Conservation (phyloP, 2,113 vertebrate genomes). For the Abramis brama region DNA sequence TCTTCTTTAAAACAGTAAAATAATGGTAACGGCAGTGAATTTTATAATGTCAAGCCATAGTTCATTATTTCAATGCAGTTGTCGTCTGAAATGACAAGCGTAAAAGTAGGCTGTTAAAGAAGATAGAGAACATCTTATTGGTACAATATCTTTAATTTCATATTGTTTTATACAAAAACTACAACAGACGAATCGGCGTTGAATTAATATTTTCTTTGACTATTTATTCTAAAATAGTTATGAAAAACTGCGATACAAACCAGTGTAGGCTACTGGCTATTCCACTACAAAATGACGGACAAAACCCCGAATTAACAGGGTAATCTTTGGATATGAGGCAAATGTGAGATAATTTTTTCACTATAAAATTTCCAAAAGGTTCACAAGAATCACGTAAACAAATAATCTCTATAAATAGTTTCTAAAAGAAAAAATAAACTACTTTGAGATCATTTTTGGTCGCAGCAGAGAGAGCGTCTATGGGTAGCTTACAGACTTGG, state of each 20-base stretch:
- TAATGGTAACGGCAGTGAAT: not conserved
- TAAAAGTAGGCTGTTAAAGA: not conserved
- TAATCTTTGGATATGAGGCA: constrained; percentile 94
- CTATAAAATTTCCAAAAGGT: constrained; percentile 87
- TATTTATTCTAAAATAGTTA: constrained; percentile 88
- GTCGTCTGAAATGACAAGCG: not conserved
- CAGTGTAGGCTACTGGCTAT: constrained; percentile 84
- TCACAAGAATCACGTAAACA: constrained; percentile 85
- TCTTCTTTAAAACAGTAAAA: not conserved
- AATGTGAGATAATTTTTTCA: constrained; percentile 80
- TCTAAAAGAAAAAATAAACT: constrained; percentile 68
- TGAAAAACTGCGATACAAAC: constrained; percentile 95
- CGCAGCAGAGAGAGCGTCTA: constrained; percentile 85
- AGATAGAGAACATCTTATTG: not conserved
- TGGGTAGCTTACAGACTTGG: constrained; percentile 67
- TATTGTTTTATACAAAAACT: constrained; percentile 34
- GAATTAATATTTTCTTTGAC: constrained; percentile 89
- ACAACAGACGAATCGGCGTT: constrained; percentile 62
- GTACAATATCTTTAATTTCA: constrained; percentile 32
- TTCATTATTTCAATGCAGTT: not conserved
- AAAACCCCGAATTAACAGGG: constrained; percentile 95
- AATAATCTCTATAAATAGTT: constrained; percentile 74
- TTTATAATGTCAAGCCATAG: not conserved
- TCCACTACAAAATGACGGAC: constrained; percentile 91
- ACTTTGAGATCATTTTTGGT: constrained; percentile 83